Conservation (phyloP, 2,888 invertebrate genomes). For the Stratiomys singularior region DNA sequence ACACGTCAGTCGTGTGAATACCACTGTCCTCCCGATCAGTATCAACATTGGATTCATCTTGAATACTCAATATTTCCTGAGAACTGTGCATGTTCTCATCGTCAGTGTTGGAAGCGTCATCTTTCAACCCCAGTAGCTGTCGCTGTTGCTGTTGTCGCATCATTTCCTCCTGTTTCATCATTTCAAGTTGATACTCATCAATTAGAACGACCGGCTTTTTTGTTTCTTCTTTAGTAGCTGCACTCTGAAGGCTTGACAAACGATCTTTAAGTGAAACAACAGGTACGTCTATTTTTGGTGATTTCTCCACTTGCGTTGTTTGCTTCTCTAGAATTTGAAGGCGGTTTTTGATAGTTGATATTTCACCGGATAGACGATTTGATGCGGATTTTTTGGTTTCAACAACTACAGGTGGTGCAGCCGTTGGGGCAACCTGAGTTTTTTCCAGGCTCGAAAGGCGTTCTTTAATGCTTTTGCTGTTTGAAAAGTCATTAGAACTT, state of each 20-base stretch:
- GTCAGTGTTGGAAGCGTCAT: constrained; percentile 40
- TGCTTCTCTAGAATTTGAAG: constrained; percentile 72
- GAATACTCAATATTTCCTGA: constrained; percentile 50
- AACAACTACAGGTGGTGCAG: constrained; percentile 47
- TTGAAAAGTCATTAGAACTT: constrained; percentile 70
- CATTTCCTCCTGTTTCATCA: constrained; percentile 64
- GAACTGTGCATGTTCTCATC: constrained; percentile 49
- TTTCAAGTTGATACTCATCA: constrained; percentile 67
- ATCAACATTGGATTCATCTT: constrained; percentile 60
- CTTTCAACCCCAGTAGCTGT: constrained; percentile 22
- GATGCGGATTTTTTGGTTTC: constrained; percentile 63
- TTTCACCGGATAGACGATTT: constrained; percentile 70
- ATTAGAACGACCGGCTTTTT: constrained; percentile 61
- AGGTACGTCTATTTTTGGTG: constrained; percentile 57
- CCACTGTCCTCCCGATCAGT: constrained; percentile 77
- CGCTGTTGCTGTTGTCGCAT: constrained; percentile 49
- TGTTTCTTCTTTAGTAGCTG: constrained; percentile 63
- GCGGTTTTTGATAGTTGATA: constrained; percentile 73
- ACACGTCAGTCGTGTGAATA: constrained; percentile 79
- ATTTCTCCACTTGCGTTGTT: constrained; percentile 58
- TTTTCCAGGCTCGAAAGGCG: constrained; percentile 76
- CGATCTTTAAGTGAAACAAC: constrained; percentile 64
- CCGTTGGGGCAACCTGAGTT: constrained; percentile 55
- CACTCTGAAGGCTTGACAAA: constrained; percentile 63
- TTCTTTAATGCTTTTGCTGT: constrained; percentile 78